A percentile compares a stretch with the other conserved stretches of the same genome.
These are phyloP conservation scores for Azorinus chamasolen DNA, from an alignment of 2,888 invertebrate genomes.

Conservation along the genomic window DNA sequence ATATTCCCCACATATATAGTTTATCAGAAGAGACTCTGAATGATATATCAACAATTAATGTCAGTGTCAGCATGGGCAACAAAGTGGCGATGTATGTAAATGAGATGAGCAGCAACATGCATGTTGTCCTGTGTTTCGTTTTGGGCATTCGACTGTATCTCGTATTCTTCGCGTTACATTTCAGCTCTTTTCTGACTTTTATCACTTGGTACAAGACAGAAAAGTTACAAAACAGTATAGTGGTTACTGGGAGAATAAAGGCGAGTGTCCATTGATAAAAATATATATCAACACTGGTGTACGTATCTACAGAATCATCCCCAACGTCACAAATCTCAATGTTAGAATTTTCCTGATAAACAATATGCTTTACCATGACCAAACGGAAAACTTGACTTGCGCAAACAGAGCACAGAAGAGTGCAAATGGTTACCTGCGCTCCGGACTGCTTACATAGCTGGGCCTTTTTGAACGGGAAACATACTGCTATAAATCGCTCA, in stretches of 20 bases:
- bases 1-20: slow-evolving; percentile 3
- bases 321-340: slow-evolving; percentile 58
- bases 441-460: slow-evolving; percentile 75
- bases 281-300: slow-evolving; percentile 78
- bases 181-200: slow-evolving; percentile 52
- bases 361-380: slow-evolving; percentile 63
- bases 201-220: slow-evolving; percentile 74
- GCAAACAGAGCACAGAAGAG: slow-evolving; percentile 73
- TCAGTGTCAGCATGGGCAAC: slow-evolving; percentile 72
- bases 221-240: slow-evolving; percentile 80
- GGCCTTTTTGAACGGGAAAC: slow-evolving; percentile 81
- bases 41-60: slow-evolving; percentile 68
- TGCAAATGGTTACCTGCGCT: slow-evolving; percentile 75
- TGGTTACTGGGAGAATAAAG: slow-evolving; percentile 77
- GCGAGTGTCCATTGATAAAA: slow-evolving; percentile 79
- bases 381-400: slow-evolving; percentile 81
- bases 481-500: slow-evolving; percentile 82
- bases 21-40: slow-evolving; percentile 28
- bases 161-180: not conserved
- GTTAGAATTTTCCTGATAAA: slow-evolving; percentile 31
- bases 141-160: slow-evolving; percentile 5
- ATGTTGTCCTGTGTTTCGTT: slow-evolving; percentile 73
- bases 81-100: slow-evolving; percentile 77
- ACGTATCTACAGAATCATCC: slow-evolving; percentile 63
- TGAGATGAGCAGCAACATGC: slow-evolving; percentile 79